Conservation (phyloP, 2,797 vertebrate species). For the Argyrosomus regius region DNA sequence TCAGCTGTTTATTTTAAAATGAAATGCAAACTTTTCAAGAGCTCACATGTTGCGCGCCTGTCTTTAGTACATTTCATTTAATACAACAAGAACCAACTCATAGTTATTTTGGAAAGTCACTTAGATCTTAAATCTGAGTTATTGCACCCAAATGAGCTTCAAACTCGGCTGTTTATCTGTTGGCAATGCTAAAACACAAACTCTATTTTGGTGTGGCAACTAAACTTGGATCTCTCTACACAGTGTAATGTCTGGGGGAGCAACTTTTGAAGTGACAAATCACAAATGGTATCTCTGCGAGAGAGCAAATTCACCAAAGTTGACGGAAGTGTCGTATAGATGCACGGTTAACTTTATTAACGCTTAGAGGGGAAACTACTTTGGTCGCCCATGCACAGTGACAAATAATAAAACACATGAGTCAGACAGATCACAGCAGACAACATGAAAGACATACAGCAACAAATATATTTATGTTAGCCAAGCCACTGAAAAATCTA, state of each 20-base stretch:
- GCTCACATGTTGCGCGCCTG: not conserved
- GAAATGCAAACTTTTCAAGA: not conserved
- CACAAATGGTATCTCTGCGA: not conserved
- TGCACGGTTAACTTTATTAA: not conserved
- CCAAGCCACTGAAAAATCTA: no score
- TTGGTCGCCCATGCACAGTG: not conserved
- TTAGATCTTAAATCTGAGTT: not conserved
- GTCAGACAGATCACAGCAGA: not conserved
- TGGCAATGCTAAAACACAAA: not conserved
- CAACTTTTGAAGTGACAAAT: constrained; percentile 6
- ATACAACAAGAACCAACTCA: not conserved
- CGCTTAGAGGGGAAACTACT: not conserved
- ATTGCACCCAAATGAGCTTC: not conserved
- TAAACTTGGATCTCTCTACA: not conserved
- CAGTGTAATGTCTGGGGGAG: not conserved
- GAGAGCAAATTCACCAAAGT: not conserved
- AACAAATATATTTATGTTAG: no score
- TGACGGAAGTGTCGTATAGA: not conserved
- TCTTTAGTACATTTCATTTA: not conserved
- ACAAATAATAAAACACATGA: not conserved
- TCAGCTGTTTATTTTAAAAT: constrained; percentile 1
- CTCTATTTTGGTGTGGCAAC: not conserved
- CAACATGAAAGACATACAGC: not conserved
- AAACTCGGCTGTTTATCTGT: not conserved
- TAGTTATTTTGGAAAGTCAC: not conserved